Evolutionary conservation across 2,888 invertebrate genomes (phyloP), one percentile per base, ranked within the genome.

Genomic region (Cynaeus angustus): DNA sequence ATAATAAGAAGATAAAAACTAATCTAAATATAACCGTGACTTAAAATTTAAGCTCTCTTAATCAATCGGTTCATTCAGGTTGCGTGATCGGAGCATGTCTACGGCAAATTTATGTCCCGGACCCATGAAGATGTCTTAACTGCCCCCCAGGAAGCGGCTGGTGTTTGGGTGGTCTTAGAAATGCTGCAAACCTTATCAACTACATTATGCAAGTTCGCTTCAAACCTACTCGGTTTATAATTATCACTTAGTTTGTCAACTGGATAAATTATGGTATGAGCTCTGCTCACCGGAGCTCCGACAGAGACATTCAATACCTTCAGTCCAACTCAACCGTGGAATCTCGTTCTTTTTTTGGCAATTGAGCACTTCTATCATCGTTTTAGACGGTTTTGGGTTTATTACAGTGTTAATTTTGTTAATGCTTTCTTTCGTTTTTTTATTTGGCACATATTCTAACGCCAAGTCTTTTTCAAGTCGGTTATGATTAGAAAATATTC

Each of bases 121-220:
- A 75, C 82, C 82, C 77, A 80, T 79, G 80, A 83, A 83, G 84
- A 84, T 79, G 81, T 79, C 79, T 82, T 80, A 80, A 81, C 78
- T 81, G 82, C 83, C 84, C 82, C 84, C 84, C 83, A 83, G 83
- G 82, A 83, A 81, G 82, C 83, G 76, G 78, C 79, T 77, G 77
- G 79, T 77, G 80, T 81, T 80, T 81, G 80, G 81, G 81, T 81
- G 81, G 81, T 81, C 81, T 79, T 79, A 78, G 79, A 79, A 72
- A 70, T 52, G 64, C 70, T 72, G 72, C 64, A 72, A 69, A 66
- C 68, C 64, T 66, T 72, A 72, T 69, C 69, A 69, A 69, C 69
- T 55, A 66, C 75, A 80, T 81, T 81, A 81, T 80, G 79, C 81
- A 78, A 80, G 80, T 76, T 78, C 75, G 73, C 71, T 71, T 45